Evolutionary conservation across 2,888 invertebrate genomes (phyloP).

Genomic region (Volucella inanis): DNA sequence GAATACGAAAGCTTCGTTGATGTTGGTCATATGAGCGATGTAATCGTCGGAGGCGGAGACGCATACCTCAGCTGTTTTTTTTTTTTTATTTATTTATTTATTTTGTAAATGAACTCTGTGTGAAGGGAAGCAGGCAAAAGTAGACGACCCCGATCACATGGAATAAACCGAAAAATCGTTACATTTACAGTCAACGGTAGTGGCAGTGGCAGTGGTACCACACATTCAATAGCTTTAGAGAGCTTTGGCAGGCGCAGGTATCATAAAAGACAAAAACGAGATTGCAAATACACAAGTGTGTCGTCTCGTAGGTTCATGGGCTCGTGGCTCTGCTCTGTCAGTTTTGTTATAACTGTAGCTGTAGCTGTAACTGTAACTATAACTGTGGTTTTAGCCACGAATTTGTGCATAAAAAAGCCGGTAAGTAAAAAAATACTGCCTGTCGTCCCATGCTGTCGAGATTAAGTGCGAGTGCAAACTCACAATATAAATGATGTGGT

Average conservation of each 20-base stretch:
- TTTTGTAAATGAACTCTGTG: constrained; percentile 69
- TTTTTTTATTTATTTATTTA: constrained; percentile 4
- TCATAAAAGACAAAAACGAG: not conserved
- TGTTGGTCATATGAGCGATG: constrained; percentile 49
- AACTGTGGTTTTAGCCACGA: too few relatives aligned
- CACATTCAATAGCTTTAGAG: constrained; percentile 13
- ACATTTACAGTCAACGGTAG: constrained; percentile 24
- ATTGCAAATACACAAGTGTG: constrained; percentile 31
- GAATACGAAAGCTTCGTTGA: constrained; percentile 36
- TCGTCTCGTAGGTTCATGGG: constrained; percentile 25
- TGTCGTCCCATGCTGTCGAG: constrained; percentile 13
- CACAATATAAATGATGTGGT: not conserved
- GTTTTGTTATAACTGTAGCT: too few relatives aligned
- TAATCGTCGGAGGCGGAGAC: constrained; percentile 35
- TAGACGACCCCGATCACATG: constrained; percentile 74
- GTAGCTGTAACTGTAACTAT: too few relatives aligned
- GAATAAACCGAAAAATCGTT: constrained; percentile 61
- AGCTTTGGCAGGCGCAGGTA: constrained; percentile 37
- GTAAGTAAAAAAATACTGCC: constrained; percentile 3
- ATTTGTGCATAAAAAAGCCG: constrained; percentile 21
- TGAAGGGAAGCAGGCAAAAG: constrained; percentile 62
- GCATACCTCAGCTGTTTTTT: constrained; percentile 52
- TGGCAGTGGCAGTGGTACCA: not conserved
- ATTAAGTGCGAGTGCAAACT: constrained; percentile 48
- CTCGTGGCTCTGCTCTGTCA: not conserved